phyloP scores from a whole-genome alignment of 1,140 invertebrate species.

The Drosophila lini region DNA sequence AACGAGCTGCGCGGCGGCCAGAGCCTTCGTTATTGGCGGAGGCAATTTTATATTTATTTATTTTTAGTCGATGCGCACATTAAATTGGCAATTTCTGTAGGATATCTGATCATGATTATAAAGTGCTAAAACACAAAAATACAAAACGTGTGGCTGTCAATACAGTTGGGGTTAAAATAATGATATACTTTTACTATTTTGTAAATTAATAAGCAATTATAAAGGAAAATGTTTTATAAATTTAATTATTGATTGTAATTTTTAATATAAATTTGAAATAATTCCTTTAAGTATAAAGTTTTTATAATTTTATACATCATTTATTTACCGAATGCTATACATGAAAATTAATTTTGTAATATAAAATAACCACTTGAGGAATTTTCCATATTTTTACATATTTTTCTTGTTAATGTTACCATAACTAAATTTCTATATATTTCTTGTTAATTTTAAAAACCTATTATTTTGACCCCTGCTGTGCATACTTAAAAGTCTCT shows the following conservation, averaged over 20 bases:
- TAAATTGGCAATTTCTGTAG: conserved; percentile 65
- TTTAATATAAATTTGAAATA: neutral
- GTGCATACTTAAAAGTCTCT: conserved; percentile 44
- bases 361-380: no score
- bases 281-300: neutral
- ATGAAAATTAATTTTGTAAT: no score
- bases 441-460: neutral
- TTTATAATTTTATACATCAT: no score
- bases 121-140: conserved; percentile 34
- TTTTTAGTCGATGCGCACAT: conserved; percentile 78
- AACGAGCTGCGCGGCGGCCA: conserved; percentile 20
- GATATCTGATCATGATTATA: conserved; percentile 50
- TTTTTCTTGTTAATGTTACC: neutral
- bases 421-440: neutral
- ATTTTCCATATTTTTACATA: no score
- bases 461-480: conserved; percentile 6
- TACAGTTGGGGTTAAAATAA: conserved; percentile 7
- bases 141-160: conserved; percentile 7
- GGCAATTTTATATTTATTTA: conserved; percentile 65
- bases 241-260: neutral
- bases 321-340: no score
- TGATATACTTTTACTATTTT: neutral
- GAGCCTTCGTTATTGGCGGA: conserved; percentile 33
- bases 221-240: no score
- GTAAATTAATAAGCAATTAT: neutral